Evolutionary conservation across 2,888 invertebrate genomes (phyloP).

Genomic region (Agriotes lineatus): DNA sequence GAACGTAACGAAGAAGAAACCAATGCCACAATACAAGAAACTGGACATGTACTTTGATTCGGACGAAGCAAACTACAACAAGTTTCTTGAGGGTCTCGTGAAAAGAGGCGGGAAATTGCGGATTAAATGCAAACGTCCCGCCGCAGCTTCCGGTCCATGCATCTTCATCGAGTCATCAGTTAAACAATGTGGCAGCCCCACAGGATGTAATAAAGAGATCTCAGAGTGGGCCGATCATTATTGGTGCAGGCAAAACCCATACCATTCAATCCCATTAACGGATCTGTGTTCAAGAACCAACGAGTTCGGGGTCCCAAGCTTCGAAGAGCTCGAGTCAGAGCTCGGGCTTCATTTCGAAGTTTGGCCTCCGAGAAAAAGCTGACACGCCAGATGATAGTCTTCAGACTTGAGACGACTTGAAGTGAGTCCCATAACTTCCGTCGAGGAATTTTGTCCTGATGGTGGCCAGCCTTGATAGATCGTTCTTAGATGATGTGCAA

Average conservation of each 20-base stretch:
- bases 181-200: constrained; percentile 62
- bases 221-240: constrained; percentile 65
- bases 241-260: constrained; percentile 66
- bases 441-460: constrained; percentile 82
- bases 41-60: constrained; percentile 82
- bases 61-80: constrained; percentile 81
- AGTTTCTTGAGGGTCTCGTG: constrained; percentile 80
- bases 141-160: constrained; percentile 60
- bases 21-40: constrained; percentile 79
- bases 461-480: constrained; percentile 81
- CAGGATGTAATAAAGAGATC: constrained; percentile 63
- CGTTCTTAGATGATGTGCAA: constrained; percentile 78
- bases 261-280: constrained; percentile 58
- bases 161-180: constrained; percentile 66
- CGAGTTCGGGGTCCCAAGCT: constrained; percentile 48
- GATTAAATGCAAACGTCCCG: constrained; percentile 72
- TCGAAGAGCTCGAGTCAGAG: constrained; percentile 60
- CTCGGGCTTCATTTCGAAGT: constrained; percentile 59
- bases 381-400: constrained; percentile 60
- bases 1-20: constrained; percentile 88
- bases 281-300: constrained; percentile 36
- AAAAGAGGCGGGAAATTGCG: constrained; percentile 80
- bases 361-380: constrained; percentile 61
- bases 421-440: constrained; percentile 65
- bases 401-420: constrained; percentile 58